phyloP scores from a whole-genome alignment of 2,113 vertebrate species.

The Columba livia region DNA sequence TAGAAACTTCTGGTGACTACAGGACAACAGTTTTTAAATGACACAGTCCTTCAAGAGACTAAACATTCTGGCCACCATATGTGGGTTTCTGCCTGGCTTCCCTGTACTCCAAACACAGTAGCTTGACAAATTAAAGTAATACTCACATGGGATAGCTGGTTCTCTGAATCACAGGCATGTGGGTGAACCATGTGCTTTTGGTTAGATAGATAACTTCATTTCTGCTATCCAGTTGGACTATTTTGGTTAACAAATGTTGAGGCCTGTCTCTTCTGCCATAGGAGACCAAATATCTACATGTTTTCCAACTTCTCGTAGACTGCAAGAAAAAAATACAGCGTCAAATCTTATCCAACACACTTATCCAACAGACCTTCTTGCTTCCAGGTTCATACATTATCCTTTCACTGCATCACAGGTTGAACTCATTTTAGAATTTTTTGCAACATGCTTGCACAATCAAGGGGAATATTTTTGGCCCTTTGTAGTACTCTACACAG shows the following conservation, averaged over 20 bases:
- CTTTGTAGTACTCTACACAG: neutral
- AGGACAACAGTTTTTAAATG: neutral
- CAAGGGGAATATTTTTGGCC: neutral
- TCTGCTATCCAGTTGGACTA: neutral
- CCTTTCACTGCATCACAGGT: neutral
- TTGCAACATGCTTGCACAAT: neutral
- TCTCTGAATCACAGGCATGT: neutral
- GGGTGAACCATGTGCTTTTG: neutral
- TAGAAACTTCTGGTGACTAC: neutral
- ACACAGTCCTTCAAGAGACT: neutral
- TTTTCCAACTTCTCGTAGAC: neutral
- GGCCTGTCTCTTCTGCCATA: neutral
- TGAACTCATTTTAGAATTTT: neutral
- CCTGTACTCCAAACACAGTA: neutral
- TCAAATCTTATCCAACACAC: neutral
- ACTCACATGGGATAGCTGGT: rapidly evolving
- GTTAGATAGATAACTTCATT: neutral
- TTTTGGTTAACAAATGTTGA: neutral
- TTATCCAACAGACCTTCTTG: neutral
- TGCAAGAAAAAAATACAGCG: neutral
- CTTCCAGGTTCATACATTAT: neutral
- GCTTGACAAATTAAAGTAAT: neutral
- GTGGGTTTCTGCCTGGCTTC: neutral
- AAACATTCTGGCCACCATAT: neutral
- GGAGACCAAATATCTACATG: neutral